These are phyloP conservation scores for Clivina fossor DNA, from an alignment of 2,888 invertebrate genomes.

Conservation along the genomic window DNA sequence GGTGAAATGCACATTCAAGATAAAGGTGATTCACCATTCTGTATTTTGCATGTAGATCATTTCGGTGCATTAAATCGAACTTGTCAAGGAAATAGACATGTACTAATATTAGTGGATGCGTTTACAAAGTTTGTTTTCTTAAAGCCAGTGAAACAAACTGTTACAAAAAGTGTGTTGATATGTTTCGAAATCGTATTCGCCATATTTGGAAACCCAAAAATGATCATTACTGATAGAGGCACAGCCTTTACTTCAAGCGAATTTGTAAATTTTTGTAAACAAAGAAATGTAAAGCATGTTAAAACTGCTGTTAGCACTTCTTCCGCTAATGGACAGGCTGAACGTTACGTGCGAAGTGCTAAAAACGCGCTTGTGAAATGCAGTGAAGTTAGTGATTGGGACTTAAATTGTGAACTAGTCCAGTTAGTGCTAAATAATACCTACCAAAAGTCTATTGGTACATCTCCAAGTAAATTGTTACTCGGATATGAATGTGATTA, in stretches of 20 bases:
- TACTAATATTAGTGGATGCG: slow-evolving; percentile 46
- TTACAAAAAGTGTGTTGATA: slow-evolving; percentile 41
- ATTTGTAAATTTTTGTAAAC: slow-evolving; percentile 44
- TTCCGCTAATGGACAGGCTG: slow-evolving; percentile 42
- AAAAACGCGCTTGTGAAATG: slow-evolving; percentile 30
- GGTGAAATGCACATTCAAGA: slow-evolving; percentile 47
- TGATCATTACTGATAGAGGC: slow-evolving; percentile 47
- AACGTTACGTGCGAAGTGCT: slow-evolving; percentile 36
- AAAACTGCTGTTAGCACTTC: slow-evolving; percentile 8
- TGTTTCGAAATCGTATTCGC: too few species aligned
- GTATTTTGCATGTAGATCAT: slow-evolving; percentile 50
- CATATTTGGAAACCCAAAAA: too few species aligned
- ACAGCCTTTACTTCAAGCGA: slow-evolving; percentile 44
- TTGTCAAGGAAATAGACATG: slow-evolving; percentile 42
- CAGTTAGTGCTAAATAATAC: slow-evolving; percentile 7
- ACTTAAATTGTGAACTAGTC: slow-evolving; percentile 5
- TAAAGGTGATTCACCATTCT: too few species aligned
- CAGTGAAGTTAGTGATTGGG: slow-evolving; percentile 3
- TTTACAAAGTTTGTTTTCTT: slow-evolving; percentile 46
- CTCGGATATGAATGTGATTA: slow-evolving; percentile 13
- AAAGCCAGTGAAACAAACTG: slow-evolving; percentile 43
- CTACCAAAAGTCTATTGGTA: slow-evolving; percentile 5
- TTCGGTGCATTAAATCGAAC: slow-evolving; percentile 47
- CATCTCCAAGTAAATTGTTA: slow-evolving; percentile 4
- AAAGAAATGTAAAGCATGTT: slow-evolving; percentile 41